Percentiles rank a stretch among this genome's conserved stretches.
These are phyloP conservation scores for Romanogobio albipinnatus DNA, from an alignment of 2,113 vertebrate species.

Conservation along the genomic window DNA sequence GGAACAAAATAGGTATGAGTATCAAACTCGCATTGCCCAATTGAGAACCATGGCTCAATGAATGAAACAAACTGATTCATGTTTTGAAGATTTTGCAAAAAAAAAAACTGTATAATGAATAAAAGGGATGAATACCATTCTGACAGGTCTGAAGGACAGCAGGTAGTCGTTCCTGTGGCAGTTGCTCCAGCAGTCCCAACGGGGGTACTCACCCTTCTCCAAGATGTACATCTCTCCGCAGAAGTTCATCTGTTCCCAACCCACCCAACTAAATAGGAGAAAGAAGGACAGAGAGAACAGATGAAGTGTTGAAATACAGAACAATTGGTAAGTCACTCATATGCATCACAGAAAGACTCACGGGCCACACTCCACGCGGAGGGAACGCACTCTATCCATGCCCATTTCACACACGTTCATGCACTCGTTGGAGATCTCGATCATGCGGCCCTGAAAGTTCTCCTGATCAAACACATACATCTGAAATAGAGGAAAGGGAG, in stretches of 20 bases:
- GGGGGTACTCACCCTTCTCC: slow-evolving; percentile 83
- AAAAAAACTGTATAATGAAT: slow-evolving; percentile 9
- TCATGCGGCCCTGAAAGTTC: slow-evolving; percentile 79
- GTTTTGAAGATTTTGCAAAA: not conserved
- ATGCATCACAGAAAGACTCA: slow-evolving; percentile 64
- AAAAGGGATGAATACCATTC: slow-evolving; percentile 69
- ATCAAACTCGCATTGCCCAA: too few relatives aligned
- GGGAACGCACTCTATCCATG: slow-evolving; percentile 77
- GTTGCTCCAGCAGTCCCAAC: slow-evolving; percentile 85
- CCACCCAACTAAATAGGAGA: slow-evolving; percentile 57
- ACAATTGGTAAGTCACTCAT: not conserved
- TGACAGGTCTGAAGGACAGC: slow-evolving; percentile 82
- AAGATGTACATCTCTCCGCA: slow-evolving; percentile 76
- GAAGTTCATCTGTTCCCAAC: slow-evolving; percentile 66
- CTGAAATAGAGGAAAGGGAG: slow-evolving; percentile 45
- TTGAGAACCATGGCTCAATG: not conserved
- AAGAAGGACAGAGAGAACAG: not conserved
- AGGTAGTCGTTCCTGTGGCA: slow-evolving; percentile 81
- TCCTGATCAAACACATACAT: slow-evolving; percentile 78
- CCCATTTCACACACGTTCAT: slow-evolving; percentile 76
- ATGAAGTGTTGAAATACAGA: not conserved
- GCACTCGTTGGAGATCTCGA: slow-evolving; percentile 75
- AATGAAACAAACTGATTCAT: not conserved
- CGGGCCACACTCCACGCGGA: slow-evolving; percentile 75
- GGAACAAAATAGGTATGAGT: too few relatives aligned